These are phyloP conservation scores for Allygus modestus DNA, from an alignment of 2,888 invertebrate species.

Conservation along the genomic window DNA sequence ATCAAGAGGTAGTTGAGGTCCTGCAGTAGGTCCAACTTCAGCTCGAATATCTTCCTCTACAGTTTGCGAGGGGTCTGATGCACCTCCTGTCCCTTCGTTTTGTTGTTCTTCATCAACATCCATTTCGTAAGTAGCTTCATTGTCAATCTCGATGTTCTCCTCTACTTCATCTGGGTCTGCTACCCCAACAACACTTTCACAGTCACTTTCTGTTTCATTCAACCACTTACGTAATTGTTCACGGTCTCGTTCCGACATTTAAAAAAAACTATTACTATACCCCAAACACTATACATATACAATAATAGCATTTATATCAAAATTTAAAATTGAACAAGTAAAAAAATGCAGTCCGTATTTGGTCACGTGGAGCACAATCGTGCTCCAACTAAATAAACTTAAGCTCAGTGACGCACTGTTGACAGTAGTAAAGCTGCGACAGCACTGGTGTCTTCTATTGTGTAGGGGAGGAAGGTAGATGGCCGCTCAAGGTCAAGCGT, in stretches of 20 bases:
- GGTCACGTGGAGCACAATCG: no score
- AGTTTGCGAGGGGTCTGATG: neutral
- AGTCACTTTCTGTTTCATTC: constrained; percentile 31
- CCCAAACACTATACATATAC: no score
- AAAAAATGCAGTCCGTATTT: no score
- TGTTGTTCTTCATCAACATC: neutral
- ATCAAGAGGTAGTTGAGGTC: neutral
- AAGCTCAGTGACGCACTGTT: no score
- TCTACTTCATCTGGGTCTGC: constrained; percentile 23
- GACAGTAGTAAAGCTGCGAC: no score
- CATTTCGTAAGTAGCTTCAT: neutral
- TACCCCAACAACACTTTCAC: constrained; percentile 24
- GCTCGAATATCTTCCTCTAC: neutral
- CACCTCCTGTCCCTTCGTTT: neutral
- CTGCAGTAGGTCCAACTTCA: neutral
- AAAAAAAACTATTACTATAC: neutral
- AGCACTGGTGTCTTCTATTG: no score
- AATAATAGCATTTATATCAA: no score
- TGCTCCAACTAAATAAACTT: no score
- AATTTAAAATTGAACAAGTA: no score
- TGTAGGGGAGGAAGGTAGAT: no score
- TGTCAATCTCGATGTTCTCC: neutral
- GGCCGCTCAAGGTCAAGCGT: no score
- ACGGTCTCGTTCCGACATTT: constrained; percentile 40
- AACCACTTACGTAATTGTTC: constrained; percentile 28